Evolutionary conservation across 2,113 vertebrate species (phyloP).

Genomic region (Azemiops feae): DNA sequence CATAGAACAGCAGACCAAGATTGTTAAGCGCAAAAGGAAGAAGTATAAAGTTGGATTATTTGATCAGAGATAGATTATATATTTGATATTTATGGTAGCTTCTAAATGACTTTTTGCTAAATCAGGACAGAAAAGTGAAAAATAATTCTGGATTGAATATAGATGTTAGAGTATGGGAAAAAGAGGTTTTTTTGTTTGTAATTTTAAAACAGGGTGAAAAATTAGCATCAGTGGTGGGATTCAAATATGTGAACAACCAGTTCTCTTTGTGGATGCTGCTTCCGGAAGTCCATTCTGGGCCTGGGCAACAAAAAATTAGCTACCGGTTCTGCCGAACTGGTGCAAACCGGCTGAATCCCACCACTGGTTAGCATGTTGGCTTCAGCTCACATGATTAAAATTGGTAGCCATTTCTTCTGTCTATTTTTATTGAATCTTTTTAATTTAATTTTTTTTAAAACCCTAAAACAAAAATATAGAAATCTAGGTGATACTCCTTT

Average conservation of each 20-base stretch:
- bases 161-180: neutral
- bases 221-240: neutral
- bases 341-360: too few relatives aligned
- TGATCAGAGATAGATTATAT: neutral
- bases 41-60: neutral
- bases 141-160: neutral
- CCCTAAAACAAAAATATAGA: neutral
- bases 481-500: neutral
- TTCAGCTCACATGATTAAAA: neutral
- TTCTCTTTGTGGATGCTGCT: too few relatives aligned
- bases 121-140: neutral
- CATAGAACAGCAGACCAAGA: neutral
- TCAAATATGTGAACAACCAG: too few relatives aligned
- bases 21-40: neutral
- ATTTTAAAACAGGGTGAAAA: neutral
- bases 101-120: neutral
- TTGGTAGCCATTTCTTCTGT: neutral
- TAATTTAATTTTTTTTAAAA: neutral
- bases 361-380: neutral
- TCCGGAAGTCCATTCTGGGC: too few relatives aligned
- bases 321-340: too few relatives aligned
- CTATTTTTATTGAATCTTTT: neutral
- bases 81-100: neutral
- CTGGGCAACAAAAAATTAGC: too few relatives aligned
- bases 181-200: neutral